Base-by-base conservation (phyloP, 2,797 vertebrate genomes). In the Esox masquinongy region DNA sequence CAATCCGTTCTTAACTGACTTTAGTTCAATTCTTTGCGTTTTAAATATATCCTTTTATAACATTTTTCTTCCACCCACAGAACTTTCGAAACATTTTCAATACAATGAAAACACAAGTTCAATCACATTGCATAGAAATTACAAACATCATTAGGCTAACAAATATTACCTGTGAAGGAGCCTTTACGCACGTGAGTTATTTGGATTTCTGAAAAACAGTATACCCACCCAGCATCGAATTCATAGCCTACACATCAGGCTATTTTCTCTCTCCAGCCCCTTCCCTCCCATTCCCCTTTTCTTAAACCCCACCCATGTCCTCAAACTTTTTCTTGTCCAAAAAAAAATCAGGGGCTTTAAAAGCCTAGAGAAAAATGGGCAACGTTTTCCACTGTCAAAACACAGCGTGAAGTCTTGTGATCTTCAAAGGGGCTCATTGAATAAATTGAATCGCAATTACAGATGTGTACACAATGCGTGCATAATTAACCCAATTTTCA, bases 271-370 rank as follows among this genome's bases (percentile, higher is more conserved):
- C 84, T 88, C 82, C 71, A 53, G 61, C 36, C 71, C 74, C 84
- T 84, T 90, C 88, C 87, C 88, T 84, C 88, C 88, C 86, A 84
- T 86, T 72, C 84, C 85, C 82, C 81, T 77, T 82, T 47, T 85
- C 84, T 79, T 80, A 90, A 91, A 91, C 93, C 90, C 88, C 93
- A 92, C 94, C 94, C 94, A 93, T 79, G 79, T 86, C 85, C 85
- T 85, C 81, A 9, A 34, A 84, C 72, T 56, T 74, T 75, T 79
- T 79, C 16, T 81, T 77, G 12, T 61, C 22, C 36, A 77, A 74
- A 71, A 74, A 71, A 56, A 73, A 77, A 64, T 68, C 61, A 75
- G 70, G 53, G 64, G 24, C 77, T 66, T 68, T 83, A 51, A 81
- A 68, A 90, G 87, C 85, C 77, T 82, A 76, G 67, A 81, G 73